Evolutionary conservation across 2,113 vertebrate species (phyloP), one percentile per base, ranked within the genome.

Genomic region (Rissa tridactyla): DNA sequence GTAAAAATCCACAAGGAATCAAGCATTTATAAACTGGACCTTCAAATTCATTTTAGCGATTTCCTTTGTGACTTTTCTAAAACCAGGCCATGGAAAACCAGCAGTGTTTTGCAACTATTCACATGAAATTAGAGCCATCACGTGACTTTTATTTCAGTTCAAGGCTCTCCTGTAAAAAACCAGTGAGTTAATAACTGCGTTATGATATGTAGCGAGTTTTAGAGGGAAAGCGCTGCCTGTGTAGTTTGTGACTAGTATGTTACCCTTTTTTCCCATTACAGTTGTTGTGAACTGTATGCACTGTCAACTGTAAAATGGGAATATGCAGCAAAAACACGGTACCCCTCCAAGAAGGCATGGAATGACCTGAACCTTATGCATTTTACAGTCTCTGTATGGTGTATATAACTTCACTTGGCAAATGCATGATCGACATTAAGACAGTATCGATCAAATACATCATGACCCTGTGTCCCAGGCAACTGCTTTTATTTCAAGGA

Each of bases 241-340:
- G 62, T 42, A 66, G 32, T 42, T 93, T 2, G 10, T 80, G 46
- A 80, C 51, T 61, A 46, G 34, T 54, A 62, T 10, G 64, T 95
- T 81, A 98, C 81, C 98, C 97, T 96, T 98, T 98, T 92, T 98
- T 98, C 98, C 98, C 98, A 98, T 96, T 97, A 98, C 98, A 98
- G 98, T 96, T 97, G 77, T 96, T 96, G 97, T 92, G 97, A 92
- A 91, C 94, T 13, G 81, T 80, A 86, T 26, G 94, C 96, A 97
- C 97, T 91, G 86, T 96, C 94, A 96, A 97, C 98, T 98, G 98
- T 98, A 98, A 97, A 98, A 98, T 98, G 98, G 98, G 98, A 99
- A 99, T 98, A 99, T 99, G 98, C 98, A 99, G 98, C 98, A 98
- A 99, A 99, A 99, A 99, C 99, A 99, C 98, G 98, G 98, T 99